Conservation (phyloP, 2,888 invertebrate species). For the Notocelia uddmanniana region DNA sequence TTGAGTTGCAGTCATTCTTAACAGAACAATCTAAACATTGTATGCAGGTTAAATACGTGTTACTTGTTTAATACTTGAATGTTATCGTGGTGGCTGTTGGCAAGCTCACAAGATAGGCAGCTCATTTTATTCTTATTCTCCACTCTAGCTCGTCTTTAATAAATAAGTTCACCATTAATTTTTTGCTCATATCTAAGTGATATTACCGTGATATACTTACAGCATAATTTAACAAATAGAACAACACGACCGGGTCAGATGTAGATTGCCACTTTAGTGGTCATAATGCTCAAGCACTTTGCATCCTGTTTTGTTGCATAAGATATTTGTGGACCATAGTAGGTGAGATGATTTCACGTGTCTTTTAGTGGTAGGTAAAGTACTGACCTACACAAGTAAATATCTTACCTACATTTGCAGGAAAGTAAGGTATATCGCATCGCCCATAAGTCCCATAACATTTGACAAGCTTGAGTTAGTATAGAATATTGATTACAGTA, state of each 20-base stretch:
- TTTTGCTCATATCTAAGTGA: neutral
- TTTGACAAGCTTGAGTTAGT: no score
- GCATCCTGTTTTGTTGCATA: neutral
- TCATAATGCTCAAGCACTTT: neutral
- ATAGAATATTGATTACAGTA: no score
- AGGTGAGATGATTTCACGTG: constrained; percentile 3
- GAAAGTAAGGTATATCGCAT: no score
- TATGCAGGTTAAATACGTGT: constrained; percentile 29
- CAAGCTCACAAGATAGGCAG: constrained; percentile 5
- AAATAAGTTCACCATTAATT: no score
- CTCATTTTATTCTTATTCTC: neutral
- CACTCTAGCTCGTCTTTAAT: no score
- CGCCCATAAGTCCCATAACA: no score
- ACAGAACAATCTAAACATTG: constrained; percentile 48
- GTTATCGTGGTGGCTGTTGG: constrained; percentile 30
- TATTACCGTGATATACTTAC: neutral
- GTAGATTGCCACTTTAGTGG: neutral
- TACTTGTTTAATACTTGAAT: constrained; percentile 24
- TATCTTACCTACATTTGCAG: no score
- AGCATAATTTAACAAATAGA: neutral
- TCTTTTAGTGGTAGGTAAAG: neutral
- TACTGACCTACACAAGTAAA: no score
- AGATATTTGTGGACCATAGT: neutral
- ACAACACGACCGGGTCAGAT: constrained; percentile 7
- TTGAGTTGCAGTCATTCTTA: constrained; percentile 54